phyloP scores from a whole-genome alignment of 2,113 vertebrate species.

The Austrofundulus limnaeus region DNA sequence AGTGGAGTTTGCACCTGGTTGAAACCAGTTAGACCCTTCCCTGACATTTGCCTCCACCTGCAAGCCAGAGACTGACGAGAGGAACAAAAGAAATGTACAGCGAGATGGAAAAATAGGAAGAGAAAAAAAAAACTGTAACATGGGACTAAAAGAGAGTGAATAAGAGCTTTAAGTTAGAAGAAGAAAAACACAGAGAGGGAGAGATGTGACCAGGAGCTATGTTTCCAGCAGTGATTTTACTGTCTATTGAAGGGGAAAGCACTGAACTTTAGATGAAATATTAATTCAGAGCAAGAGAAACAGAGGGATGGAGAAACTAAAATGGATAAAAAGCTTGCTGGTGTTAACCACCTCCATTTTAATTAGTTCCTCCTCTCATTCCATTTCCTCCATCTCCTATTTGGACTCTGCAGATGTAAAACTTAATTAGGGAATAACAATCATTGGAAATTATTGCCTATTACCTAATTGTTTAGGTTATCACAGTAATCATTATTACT shows the following conservation, averaged over 20 bases:
- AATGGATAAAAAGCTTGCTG: constrained; percentile 55
- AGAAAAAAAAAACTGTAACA: constrained; percentile 9
- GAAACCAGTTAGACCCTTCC: constrained; percentile 14
- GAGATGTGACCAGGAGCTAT: constrained; percentile 60
- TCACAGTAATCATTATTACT: constrained; percentile 61
- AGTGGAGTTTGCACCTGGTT: constrained; percentile 22
- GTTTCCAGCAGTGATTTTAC: constrained; percentile 74
- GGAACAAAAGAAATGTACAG: constrained; percentile 1
- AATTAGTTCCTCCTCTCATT: constrained; percentile 70
- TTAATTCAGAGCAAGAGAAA: constrained; percentile 66
- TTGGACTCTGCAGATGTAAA: constrained; percentile 58
- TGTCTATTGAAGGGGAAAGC: constrained; percentile 74
- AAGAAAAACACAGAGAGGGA: constrained; percentile 13
- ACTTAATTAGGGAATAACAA: constrained; percentile 74
- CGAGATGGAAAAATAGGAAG: constrained; percentile 17
- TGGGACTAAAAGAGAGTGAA: constrained; percentile 6
- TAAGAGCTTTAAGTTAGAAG: constrained; percentile 20
- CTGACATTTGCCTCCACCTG: constrained; percentile 50
- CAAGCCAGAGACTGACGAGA: constrained; percentile 20
- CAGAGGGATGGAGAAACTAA: constrained; percentile 58
- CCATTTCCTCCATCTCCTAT: constrained; percentile 53
- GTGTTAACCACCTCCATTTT: constrained; percentile 70
- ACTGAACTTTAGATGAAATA: constrained; percentile 76
- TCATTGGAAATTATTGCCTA: constrained; percentile 72
- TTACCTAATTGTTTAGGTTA: constrained; percentile 72